Conservation (phyloP, 2,888 invertebrate species). For the Euproctis similis region DNA sequence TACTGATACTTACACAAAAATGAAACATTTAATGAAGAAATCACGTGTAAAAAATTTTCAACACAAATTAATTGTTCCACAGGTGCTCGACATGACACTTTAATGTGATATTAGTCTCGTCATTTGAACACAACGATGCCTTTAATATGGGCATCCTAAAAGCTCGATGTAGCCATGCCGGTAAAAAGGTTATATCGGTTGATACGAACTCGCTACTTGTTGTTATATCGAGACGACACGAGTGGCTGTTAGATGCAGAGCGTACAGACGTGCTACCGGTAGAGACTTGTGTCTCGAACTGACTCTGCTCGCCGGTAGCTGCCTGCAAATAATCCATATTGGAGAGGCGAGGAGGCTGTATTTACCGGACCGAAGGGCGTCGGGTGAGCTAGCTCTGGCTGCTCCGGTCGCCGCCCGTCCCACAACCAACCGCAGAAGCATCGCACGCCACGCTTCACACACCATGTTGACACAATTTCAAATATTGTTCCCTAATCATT, state of each 20-base stretch:
- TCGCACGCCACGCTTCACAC: constrained; percentile 31
- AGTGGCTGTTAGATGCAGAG: constrained; percentile 11
- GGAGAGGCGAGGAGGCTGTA: constrained; percentile 66
- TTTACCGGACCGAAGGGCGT: constrained; percentile 69
- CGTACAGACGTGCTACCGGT: constrained; percentile 43
- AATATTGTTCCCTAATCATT: constrained; percentile 62
- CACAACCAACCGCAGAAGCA: constrained; percentile 32
- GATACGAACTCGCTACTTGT: constrained; percentile 29
- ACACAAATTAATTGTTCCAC: constrained; percentile 51
- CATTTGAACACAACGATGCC: constrained; percentile 46
- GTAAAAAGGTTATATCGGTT: constrained; percentile 34
- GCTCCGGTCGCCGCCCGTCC: constrained; percentile 46
- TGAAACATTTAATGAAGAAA: constrained; percentile 30
- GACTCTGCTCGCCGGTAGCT: constrained; percentile 51
- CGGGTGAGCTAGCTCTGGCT: constrained; percentile 53
- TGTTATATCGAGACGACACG: constrained; percentile 28
- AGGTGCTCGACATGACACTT: constrained; percentile 52
- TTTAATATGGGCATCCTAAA: constrained; percentile 53
- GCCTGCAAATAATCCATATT: constrained; percentile 71
- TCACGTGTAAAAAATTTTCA: constrained; percentile 43
- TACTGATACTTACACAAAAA: constrained; percentile 33
- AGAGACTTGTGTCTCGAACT: constrained; percentile 64
- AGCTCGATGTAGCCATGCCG: constrained; percentile 33
- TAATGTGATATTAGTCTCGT: constrained; percentile 49
- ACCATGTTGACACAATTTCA: constrained; percentile 68